phyloP scores from a whole-genome alignment of 2,888 invertebrate species.

The Smittia aterrima region DNA sequence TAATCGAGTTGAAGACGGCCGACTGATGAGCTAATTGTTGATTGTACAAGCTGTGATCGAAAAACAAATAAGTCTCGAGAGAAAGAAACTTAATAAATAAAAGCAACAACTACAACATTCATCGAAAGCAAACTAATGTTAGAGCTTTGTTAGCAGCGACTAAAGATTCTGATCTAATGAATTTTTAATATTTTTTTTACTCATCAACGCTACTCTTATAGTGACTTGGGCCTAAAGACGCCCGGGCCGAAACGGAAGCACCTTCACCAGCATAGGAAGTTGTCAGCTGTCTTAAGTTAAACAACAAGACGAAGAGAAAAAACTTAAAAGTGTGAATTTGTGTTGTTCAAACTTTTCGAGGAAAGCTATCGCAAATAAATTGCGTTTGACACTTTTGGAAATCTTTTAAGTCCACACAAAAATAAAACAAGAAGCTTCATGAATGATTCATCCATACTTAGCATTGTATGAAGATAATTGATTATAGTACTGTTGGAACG shows the following conservation, averaged over 20 bases:
- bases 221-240: not conserved
- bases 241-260: not conserved
- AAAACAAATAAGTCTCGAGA: not conserved
- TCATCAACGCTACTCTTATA: slow-evolving; percentile 10
- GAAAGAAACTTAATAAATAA: not conserved
- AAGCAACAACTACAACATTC: slow-evolving; percentile 15
- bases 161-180: not conserved
- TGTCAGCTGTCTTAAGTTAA: slow-evolving; percentile 9
- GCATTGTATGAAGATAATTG: slow-evolving; percentile 43
- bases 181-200: slow-evolving; percentile 1
- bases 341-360: not conserved
- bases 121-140: slow-evolving; percentile 12
- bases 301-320: not conserved
- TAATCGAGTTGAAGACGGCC: slow-evolving; percentile 28
- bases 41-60: slow-evolving; percentile 14
- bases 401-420: no score
- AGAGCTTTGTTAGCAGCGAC: not conserved
- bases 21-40: slow-evolving; percentile 43
- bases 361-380: not conserved
- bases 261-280: slow-evolving; percentile 33
- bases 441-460: slow-evolving; percentile 42
- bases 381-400: not conserved
- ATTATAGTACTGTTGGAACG: slow-evolving; percentile 43
- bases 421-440: not conserved
- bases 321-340: no score